Conservation (phyloP, 1,140 invertebrate genomes). For the Andrena cerasifolii region DNA sequence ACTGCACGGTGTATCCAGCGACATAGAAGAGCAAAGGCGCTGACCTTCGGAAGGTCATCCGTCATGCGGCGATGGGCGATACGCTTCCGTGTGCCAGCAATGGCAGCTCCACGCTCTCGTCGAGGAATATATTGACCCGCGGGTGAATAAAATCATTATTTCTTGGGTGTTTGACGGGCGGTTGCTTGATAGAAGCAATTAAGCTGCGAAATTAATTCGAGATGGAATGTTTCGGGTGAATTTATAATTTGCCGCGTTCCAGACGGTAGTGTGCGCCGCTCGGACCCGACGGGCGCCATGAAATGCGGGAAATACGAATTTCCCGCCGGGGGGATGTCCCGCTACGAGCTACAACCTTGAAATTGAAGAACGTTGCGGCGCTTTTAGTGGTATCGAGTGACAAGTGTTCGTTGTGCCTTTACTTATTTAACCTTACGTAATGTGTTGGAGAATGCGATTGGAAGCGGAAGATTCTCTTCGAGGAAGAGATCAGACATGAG, state of each 20-base stretch:
- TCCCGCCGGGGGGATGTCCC: no score
- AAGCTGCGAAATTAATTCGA: conserved; percentile 29
- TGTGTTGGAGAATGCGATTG: no score
- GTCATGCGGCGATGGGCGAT: conserved; percentile 60
- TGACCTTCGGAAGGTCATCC: conserved; percentile 73
- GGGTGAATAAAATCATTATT: conserved; percentile 59
- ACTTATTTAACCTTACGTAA: no score
- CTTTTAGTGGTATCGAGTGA: no score
- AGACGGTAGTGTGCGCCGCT: no score
- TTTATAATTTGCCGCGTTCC: conserved; percentile 28
- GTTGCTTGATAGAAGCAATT: conserved; percentile 49
- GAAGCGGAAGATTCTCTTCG: no score
- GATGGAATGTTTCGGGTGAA: background rate
- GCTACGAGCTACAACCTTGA: no score
- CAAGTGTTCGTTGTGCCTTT: no score
- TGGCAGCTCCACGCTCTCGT: conserved; percentile 19
- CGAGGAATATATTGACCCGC: conserved; percentile 51
- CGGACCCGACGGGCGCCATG: no score
- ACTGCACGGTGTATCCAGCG: conserved; percentile 2
- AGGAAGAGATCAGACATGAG: no score
- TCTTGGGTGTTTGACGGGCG: conserved; percentile 32
- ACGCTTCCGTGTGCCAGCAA: conserved; percentile 69
- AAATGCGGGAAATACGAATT: no score
- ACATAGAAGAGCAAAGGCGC: conserved; percentile 63
- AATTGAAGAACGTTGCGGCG: no score